phyloP scores from a whole-genome alignment of 2,113 vertebrate species.

The Colossoma macropomum region DNA sequence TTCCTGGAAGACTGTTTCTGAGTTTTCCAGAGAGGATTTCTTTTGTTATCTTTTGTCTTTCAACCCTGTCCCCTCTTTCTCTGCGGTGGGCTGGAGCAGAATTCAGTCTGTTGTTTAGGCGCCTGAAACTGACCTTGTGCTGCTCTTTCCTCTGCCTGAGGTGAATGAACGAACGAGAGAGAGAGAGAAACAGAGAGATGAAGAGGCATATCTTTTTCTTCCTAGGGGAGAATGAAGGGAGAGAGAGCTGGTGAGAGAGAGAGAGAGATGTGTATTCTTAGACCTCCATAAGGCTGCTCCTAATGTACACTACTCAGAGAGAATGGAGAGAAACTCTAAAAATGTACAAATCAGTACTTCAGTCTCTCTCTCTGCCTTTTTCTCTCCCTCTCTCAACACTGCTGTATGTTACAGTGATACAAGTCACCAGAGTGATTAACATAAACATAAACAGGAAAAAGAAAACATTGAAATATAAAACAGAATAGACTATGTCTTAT shows the following conservation, averaged over 20 bases:
- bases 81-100: neutral
- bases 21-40: neutral
- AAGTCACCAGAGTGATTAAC: too few species aligned
- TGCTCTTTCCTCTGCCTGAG: conserved; percentile 32
- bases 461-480: too few species aligned
- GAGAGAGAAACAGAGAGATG: conserved; percentile 22
- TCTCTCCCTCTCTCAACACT: too few species aligned
- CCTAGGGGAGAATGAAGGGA: neutral
- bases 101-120: conserved; percentile 3
- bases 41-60: neutral
- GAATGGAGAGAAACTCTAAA: conserved; percentile 43
- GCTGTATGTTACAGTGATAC: too few species aligned
- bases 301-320: conserved; percentile 33
- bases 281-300: conserved; percentile 25
- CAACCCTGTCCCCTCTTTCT: neutral
- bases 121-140: conserved; percentile 43
- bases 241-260: conserved; percentile 5
- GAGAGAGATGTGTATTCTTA: conserved; percentile 29
- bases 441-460: too few species aligned
- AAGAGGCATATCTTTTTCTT: conserved; percentile 37
- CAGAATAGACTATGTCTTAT: too few species aligned
- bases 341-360: neutral
- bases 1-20: neutral
- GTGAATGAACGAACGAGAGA: conserved; percentile 36
- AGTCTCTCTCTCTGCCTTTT: neutral